Conservation (phyloP, 2,113 vertebrate genomes). For the Phaethon lepturus region DNA sequence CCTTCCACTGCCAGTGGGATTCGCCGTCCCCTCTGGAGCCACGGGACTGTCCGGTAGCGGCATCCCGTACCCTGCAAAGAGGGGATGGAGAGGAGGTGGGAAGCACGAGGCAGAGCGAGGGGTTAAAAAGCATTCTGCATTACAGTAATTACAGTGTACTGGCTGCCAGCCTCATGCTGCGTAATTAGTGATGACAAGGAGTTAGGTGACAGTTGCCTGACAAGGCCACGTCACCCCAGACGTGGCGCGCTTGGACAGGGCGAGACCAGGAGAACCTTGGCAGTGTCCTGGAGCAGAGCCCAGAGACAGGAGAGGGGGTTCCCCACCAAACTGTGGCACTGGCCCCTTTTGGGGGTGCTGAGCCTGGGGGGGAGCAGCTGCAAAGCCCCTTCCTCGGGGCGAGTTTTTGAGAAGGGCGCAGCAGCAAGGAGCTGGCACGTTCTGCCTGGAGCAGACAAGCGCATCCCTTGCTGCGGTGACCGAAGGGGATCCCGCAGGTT, state of each 20-base stretch:
- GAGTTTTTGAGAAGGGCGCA: neutral
- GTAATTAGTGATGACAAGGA: too few species aligned
- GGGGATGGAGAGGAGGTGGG: neutral
- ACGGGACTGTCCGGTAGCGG: neutral
- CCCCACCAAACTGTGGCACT: accelerated
- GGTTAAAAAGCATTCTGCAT: neutral
- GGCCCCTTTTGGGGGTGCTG: neutral
- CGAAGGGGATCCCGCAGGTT: accelerated
- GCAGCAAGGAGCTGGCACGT: accelerated
- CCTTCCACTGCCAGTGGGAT: neutral
- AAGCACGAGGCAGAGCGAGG: neutral
- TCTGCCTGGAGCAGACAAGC: accelerated
- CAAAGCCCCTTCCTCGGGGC: neutral
- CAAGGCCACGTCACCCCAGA: neutral
- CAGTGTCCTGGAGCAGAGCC: accelerated
- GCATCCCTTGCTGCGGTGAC: accelerated
- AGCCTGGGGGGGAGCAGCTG: neutral
- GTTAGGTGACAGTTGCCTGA: neutral
- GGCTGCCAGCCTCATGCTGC: neutral
- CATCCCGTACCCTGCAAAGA: conserved; percentile 54
- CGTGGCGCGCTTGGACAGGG: accelerated
- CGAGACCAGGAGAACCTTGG: neutral
- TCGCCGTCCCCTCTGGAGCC: neutral
- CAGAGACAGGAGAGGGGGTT: accelerated
- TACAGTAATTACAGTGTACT: neutral